Percentiles rank a stretch among this genome's conserved stretches.
Conservation (phyloP, 2,113 vertebrate species). For the Rhizomys pruinosus region DNA sequence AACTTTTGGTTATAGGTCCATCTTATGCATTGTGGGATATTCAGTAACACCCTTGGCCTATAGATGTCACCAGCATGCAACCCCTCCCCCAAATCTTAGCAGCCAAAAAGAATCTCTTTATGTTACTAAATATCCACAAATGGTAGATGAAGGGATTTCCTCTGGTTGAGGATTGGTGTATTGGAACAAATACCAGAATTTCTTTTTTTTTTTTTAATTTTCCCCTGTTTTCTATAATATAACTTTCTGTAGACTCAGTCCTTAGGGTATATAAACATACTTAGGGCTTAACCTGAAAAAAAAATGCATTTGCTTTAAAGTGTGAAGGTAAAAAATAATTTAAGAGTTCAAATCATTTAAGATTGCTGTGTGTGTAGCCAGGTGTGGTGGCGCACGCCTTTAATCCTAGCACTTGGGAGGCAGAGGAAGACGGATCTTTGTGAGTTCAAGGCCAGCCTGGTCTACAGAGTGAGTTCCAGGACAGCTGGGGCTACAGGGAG, state of each 20-base stretch:
- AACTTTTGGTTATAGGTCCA: not conserved
- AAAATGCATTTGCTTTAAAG: constrained; percentile 33
- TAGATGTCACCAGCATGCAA: not conserved
- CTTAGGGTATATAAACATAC: not conserved
- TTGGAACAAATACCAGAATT: not conserved
- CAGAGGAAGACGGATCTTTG: no score
- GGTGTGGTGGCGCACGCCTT: no score
- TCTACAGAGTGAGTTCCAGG: no score
- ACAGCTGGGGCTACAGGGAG: no score
- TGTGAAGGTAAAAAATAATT: not conserved
- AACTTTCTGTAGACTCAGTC: not conserved
- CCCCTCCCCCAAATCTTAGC: not conserved
- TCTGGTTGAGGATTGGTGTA: not conserved
- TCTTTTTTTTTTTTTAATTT: not conserved
- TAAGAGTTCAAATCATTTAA: not conserved
- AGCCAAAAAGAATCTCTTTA: not conserved
- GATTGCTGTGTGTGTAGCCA: no score
- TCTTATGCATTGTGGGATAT: not conserved
- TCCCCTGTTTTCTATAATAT: not conserved
- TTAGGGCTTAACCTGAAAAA: not conserved
- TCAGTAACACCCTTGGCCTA: not conserved
- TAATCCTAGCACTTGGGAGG: no score
- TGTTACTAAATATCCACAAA: not conserved
- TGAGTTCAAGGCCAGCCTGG: no score
- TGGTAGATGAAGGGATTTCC: not conserved